These are phyloP conservation scores for Syrmaticus mikado DNA, from an alignment of 2,113 vertebrate genomes.

Conservation along the genomic window DNA sequence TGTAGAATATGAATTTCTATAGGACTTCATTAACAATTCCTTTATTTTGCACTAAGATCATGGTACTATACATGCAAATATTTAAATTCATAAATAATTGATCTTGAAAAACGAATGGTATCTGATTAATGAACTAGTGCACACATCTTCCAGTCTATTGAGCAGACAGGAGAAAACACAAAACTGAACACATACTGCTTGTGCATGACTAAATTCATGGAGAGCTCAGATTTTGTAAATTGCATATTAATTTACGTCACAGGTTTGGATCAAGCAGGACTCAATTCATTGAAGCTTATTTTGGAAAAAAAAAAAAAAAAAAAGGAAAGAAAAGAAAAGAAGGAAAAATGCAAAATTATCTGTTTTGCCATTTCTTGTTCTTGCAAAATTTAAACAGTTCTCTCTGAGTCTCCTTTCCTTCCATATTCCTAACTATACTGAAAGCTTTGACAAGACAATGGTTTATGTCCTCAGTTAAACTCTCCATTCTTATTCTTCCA, in stretches of 20 bases:
- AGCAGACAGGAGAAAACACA: neutral
- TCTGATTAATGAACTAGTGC: neutral
- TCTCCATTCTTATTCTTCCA: neutral
- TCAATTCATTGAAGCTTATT: neutral
- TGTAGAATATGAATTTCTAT: slow-evolving; percentile 5
- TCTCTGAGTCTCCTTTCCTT: neutral
- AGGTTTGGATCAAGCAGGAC: neutral
- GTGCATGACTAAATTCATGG: neutral
- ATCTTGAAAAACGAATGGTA: neutral
- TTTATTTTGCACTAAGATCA: neutral
- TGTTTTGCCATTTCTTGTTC: neutral
- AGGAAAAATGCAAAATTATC: neutral
- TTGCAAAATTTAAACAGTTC: neutral
- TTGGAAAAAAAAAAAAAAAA: neutral
- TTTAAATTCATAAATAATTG: neutral
- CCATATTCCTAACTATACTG: neutral
- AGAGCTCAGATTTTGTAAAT: neutral
- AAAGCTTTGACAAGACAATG: slow-evolving; percentile 11
- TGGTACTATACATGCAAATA: neutral
- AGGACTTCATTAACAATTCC: neutral
- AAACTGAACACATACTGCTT: rapidly evolving
- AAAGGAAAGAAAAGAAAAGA: neutral
- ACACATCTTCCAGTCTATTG: neutral
- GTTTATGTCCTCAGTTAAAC: neutral
- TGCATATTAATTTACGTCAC: neutral